Evolutionary conservation across 53 echinoderm and acorn worm species (phyloP).

Genomic region (Mesocentrotus franciscanus): DNA sequence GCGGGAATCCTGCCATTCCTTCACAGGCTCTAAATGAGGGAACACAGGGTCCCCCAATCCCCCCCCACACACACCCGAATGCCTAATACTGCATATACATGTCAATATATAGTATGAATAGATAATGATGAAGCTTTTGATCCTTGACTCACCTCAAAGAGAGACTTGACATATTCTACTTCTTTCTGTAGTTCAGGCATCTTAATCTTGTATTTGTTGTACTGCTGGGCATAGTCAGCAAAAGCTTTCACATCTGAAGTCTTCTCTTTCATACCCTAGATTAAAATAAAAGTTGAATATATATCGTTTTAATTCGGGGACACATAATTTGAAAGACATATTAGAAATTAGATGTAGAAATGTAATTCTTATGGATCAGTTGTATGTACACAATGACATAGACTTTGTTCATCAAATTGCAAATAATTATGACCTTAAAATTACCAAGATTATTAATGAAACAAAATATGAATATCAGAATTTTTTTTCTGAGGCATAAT

Average conservation of each 20-base stretch:
- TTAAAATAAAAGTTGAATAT: background rate
- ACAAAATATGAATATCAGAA: no score
- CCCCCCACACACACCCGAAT: background rate
- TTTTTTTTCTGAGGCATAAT: no score
- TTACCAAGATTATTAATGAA: background rate
- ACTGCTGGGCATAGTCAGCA: conserved; percentile 98
- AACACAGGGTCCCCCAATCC: no score
- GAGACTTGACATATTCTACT: conserved; percentile 97
- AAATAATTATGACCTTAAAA: background rate
- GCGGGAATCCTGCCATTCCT: no score
- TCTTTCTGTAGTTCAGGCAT: conserved; percentile 95
- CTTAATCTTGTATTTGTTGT: conserved; percentile 94
- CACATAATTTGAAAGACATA: no score
- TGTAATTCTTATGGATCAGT: background rate
- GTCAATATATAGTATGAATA: background rate
- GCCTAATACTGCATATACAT: background rate
- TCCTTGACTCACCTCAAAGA: conserved; percentile 91
- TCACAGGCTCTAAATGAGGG: no score
- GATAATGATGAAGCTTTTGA: conserved; percentile 28
- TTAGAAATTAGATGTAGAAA: no score
- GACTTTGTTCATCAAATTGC: background rate
- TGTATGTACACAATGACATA: background rate
- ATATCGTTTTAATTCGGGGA: background rate
- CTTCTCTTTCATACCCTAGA: conserved; percentile 95
- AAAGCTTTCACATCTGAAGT: conserved; percentile 80